These are phyloP conservation scores for Chunga burmeisteri DNA, from an alignment of 2,113 vertebrate genomes.

Conservation along the genomic window DNA sequence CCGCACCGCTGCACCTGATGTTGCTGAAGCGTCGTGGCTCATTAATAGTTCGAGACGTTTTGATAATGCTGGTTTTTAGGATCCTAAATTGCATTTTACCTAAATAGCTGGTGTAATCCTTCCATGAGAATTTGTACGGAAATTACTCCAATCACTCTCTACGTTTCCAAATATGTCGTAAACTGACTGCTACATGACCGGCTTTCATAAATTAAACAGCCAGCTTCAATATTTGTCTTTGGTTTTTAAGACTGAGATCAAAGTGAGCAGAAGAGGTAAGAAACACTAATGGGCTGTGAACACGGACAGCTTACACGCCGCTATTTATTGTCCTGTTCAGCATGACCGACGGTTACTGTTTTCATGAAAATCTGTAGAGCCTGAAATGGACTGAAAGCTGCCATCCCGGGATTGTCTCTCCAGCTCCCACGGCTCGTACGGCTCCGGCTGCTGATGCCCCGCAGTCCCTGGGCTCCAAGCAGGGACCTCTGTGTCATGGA, in stretches of 20 bases:
- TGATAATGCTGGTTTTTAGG: not conserved
- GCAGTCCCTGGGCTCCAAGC: fast-evolving
- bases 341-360: not conserved
- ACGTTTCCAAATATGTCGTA: not conserved
- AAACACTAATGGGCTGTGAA: not conserved
- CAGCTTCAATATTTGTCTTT: not conserved
- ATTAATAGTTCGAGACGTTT: not conserved
- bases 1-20: fast-evolving
- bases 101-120: not conserved
- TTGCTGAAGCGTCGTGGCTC: not conserved
- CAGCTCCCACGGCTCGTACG: fast-evolving
- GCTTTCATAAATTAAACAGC: conserved; percentile 1
- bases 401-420: not conserved
- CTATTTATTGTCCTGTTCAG: not conserved
- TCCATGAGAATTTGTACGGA: not conserved
- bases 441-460: fast-evolving
- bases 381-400: not conserved
- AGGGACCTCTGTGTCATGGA: not conserved
- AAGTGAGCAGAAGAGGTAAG: not conserved
- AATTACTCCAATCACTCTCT: not conserved
- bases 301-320: not conserved
- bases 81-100: not conserved
- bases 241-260: conserved; percentile 1
- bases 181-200: not conserved
- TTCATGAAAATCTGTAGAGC: not conserved